phyloP scores from a whole-genome alignment of 2,113 vertebrate species.

The Ciconia stormi region DNA sequence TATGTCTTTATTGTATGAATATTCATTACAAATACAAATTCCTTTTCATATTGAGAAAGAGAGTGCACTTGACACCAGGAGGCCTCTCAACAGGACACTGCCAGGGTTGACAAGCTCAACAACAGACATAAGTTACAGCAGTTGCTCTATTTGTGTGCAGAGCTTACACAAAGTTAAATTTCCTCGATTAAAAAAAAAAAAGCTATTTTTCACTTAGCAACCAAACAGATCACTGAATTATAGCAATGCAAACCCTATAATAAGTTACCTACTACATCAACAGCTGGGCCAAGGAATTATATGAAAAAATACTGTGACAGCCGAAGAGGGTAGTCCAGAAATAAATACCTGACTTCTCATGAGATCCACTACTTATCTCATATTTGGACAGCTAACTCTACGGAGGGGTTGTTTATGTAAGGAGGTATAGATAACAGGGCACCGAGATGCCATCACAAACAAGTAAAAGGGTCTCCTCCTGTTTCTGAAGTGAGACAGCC shows the following conservation, averaged over 20 bases:
- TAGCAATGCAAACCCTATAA: neutral
- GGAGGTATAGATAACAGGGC: neutral
- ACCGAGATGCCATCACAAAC: neutral
- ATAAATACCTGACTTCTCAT: neutral
- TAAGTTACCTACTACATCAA: neutral
- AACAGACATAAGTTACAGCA: neutral
- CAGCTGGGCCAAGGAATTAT: neutral
- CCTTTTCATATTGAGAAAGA: neutral
- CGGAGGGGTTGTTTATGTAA: neutral
- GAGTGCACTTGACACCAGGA: constrained; percentile 46
- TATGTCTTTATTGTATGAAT: constrained; percentile 10
- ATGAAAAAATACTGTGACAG: neutral
- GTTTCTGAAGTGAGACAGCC: neutral
- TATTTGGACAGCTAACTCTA: neutral
- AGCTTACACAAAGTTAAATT: neutral
- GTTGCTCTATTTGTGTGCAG: neutral
- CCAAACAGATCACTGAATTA: neutral
- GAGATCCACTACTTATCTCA: neutral
- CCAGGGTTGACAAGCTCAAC: constrained; percentile 37
- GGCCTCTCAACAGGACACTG: constrained; percentile 40
- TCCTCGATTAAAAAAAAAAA: neutral
- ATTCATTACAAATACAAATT: constrained; percentile 40
- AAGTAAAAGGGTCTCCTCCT: neutral
- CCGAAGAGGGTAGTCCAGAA: neutral
- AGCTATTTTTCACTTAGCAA: neutral